Evolutionary conservation across 2,888 invertebrate genomes (phyloP).

Genomic region (Mythimna impura): DNA sequence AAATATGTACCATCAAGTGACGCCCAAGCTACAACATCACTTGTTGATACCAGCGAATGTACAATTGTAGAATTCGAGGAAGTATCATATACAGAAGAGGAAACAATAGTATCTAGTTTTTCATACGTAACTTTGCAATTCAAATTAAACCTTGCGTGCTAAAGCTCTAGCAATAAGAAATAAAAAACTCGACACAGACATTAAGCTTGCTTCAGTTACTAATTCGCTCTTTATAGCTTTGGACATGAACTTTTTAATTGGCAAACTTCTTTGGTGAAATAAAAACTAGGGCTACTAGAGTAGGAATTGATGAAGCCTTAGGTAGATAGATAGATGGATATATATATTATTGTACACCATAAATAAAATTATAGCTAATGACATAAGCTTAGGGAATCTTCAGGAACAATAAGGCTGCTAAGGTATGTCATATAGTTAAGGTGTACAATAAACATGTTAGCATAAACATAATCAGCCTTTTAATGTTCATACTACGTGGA

Average conservation of each 20-base stretch:
- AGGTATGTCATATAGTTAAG: too few relatives aligned
- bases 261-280: conserved; percentile 8
- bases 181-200: conserved; percentile 37
- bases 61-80: conserved; percentile 1
- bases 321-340: too few relatives aligned
- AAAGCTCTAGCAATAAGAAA: conserved; percentile 34
- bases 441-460: too few relatives aligned
- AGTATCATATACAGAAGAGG: conserved; percentile 19
- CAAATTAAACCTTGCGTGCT: conserved; percentile 45
- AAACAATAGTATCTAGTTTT: conserved; percentile 35
- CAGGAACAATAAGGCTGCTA: too few relatives aligned
- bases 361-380: too few relatives aligned
- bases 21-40: too few relatives aligned
- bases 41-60: background rate
- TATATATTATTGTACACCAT: too few relatives aligned
- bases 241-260: conserved; percentile 50
- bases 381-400: too few relatives aligned
- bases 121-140: conserved; percentile 38
- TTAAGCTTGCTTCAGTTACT: conserved; percentile 17
- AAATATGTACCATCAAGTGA: too few relatives aligned
- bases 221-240: conserved; percentile 43
- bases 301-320: too few relatives aligned
- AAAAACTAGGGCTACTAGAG: background rate
- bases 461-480: too few relatives aligned
- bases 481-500: too few relatives aligned